A percentile compares a stretch with the other conserved stretches of the same genome.
Evolutionary conservation across 1,140 invertebrate genomes (phyloP).

Genomic region (Stegodyphus mimosarum): DNA sequence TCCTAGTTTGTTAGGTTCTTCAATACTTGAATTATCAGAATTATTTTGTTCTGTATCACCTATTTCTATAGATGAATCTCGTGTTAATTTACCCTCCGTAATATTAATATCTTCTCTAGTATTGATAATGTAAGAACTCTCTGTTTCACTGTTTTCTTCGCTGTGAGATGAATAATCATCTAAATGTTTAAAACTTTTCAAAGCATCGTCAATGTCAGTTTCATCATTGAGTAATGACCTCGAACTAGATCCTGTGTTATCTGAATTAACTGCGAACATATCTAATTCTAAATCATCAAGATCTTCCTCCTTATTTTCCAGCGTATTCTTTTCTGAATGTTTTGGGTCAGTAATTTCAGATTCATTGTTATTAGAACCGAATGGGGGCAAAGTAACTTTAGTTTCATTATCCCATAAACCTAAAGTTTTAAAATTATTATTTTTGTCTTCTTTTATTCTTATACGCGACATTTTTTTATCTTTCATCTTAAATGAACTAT

Average conservation of each 20-base stretch:
- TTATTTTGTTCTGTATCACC: neutral
- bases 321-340: slow-evolving; percentile 16
- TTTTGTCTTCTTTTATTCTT: slow-evolving; percentile 49
- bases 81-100: no score
- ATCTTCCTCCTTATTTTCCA: slow-evolving; percentile 18
- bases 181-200: slow-evolving; percentile 50
- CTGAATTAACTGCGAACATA: slow-evolving; percentile 28
- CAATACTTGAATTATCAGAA: neutral
- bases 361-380: neutral
- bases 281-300: slow-evolving; percentile 56
- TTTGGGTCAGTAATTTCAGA: neutral
- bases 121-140: slow-evolving; percentile 7
- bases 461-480: slow-evolving; percentile 48
- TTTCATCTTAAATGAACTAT: slow-evolving; percentile 51
- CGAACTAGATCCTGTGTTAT: neutral
- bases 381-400: slow-evolving; percentile 55
- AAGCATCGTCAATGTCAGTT: slow-evolving; percentile 41
- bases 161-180: slow-evolving; percentile 43
- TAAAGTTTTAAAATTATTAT: slow-evolving; percentile 46
- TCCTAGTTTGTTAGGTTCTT: neutral
- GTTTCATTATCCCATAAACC: slow-evolving; percentile 56
- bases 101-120: no score
- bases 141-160: slow-evolving; percentile 37
- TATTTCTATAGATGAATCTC: no score
- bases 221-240: neutral